Conservation (phyloP, 2,888 invertebrate genomes). For the Nephrotoma appendiculata region DNA sequence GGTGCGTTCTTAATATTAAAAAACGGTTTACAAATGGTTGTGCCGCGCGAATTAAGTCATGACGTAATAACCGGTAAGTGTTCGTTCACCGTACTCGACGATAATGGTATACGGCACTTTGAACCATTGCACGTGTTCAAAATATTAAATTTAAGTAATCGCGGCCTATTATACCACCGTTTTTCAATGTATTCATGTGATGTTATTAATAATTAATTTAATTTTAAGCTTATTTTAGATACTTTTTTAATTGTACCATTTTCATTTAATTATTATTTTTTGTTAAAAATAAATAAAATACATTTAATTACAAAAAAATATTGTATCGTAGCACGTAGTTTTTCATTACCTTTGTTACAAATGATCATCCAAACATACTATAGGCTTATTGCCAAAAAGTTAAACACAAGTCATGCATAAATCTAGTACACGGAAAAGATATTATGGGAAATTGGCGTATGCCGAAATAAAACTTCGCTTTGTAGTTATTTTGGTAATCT, state of each 20-base stretch:
- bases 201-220: constrained; percentile 20
- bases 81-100: constrained; percentile 61
- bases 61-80: constrained; percentile 60
- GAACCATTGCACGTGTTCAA: constrained; percentile 62
- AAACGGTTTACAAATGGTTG: constrained; percentile 57
- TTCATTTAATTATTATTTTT: not conserved
- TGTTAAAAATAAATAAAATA: not conserved
- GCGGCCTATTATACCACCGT: constrained; percentile 40
- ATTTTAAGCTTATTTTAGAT: not conserved
- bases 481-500: not conserved
- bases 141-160: constrained; percentile 45
- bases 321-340: not conserved
- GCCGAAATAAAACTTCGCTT: not conserved
- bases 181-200: constrained; percentile 52
- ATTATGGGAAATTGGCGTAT: not conserved
- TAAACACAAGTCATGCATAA: not conserved
- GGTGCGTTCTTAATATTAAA: constrained; percentile 53
- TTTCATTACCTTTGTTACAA: not conserved
- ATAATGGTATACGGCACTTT: constrained; percentile 59
- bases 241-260: not conserved
- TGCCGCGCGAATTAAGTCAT: constrained; percentile 59
- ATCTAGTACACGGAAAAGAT: not conserved
- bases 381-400: not conserved
- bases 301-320: not conserved
- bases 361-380: not conserved